A percentile compares a stretch with the other conserved stretches of the same genome.
Evolutionary conservation across 2,797 vertebrate genomes (phyloP).

Genomic region (Odontamblyopus lacepedii): DNA sequence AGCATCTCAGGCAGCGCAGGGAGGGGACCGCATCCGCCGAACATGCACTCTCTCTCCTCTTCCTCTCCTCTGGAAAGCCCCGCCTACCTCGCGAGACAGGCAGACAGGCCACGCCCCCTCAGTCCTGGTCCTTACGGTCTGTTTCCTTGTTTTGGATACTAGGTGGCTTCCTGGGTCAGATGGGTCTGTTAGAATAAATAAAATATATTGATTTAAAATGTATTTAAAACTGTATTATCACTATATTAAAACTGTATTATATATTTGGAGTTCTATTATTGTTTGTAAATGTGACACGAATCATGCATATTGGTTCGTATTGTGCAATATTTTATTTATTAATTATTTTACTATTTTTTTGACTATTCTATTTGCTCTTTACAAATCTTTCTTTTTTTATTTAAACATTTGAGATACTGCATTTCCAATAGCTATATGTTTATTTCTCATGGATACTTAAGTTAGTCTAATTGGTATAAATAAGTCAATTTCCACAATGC

Average conservation of each 20-base stretch:
- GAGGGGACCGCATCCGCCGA: conserved; percentile 58
- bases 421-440: background rate
- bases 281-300: background rate
- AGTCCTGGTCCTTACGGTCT: too few species aligned
- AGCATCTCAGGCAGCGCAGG: conserved; percentile 82
- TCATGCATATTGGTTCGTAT: background rate
- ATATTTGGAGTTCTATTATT: background rate
- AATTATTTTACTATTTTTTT: too few species aligned
- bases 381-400: background rate
- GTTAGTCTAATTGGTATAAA: background rate
- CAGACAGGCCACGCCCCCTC: background rate
- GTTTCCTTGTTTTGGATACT: conserved; percentile 1
- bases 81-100: conserved; percentile 42
- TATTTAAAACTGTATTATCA: background rate
- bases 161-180: background rate
- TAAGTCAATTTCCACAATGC: background rate
- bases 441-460: background rate
- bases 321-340: background rate
- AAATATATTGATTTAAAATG: background rate
- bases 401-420: background rate
- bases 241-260: background rate
- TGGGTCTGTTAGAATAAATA: background rate
- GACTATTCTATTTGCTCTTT: background rate
- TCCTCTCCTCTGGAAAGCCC: conserved; percentile 34
- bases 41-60: conserved; percentile 22